Conservation (phyloP, 1,140 invertebrate genomes). For the Zaprionus camerounensis region DNA sequence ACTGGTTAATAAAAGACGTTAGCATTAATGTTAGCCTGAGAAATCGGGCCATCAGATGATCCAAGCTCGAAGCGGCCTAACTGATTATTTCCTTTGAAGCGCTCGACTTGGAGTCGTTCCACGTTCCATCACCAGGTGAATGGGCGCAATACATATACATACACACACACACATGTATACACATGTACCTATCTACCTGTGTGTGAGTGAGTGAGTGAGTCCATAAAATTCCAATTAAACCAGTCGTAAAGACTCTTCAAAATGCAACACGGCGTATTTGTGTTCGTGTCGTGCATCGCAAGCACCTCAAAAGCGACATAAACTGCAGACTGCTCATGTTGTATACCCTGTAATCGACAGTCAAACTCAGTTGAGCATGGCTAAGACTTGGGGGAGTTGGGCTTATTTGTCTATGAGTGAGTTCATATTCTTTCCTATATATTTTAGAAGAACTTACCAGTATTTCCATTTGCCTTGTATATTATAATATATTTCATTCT, state of each 20-base stretch:
- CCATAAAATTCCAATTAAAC: slow-evolving; percentile 8
- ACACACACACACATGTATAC: not conserved
- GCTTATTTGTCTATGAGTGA: too few species aligned
- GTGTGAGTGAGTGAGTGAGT: not conserved
- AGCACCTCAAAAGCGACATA: not conserved
- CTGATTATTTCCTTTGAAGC: not conserved
- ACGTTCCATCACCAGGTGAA: not conserved
- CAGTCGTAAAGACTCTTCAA: slow-evolving; percentile 7
- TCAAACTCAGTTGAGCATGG: too few species aligned
- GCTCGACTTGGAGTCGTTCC: too few species aligned
- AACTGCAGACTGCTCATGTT: not conserved
- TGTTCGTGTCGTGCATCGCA: not conserved
- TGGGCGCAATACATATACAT: not conserved
- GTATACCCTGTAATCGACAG: not conserved
- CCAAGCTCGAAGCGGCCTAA: not conserved
- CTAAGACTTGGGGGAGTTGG: too few species aligned
- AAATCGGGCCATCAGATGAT: not conserved
- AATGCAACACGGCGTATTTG: not conserved
- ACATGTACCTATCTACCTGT: not conserved
- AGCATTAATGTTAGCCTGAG: slow-evolving; percentile 1
- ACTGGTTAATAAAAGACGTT: slow-evolving; percentile 4
- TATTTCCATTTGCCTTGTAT: not conserved
- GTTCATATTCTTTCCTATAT: not conserved
- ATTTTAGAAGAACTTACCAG: not conserved
- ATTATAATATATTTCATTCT: not conserved